Evolutionary conservation across 1,140 invertebrate species (phyloP), one percentile per base, ranked within the genome.

Genomic region (Scaptodrosophila lebanonensis): DNA sequence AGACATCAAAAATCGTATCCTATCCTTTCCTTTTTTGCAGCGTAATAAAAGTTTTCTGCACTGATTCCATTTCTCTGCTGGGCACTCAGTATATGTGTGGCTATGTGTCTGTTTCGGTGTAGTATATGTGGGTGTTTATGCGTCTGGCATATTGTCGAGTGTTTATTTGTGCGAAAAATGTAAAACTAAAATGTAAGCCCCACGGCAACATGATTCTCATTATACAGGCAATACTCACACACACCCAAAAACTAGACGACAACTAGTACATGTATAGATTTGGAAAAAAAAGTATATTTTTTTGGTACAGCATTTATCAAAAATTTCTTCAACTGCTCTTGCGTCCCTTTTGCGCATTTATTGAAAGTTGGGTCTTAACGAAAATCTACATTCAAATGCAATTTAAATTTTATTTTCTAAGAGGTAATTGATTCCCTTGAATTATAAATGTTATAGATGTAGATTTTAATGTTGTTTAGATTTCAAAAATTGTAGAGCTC

Each of bases 371-470:
- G n/a, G n/a, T n/a, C n/a, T n/a, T n/a, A n/a, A n/a, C n/a, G 29
- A 27, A 40, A 32, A 49, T 61, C 35, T 36, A 51, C 56, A 47
- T 51, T 42, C 13, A 44, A 40, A 51, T 50, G 45, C 53, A 52
- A 77, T 73, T 68, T 72, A 67, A 79, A 79, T 77, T 79, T 79
- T 68, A n/a, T n/a, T n/a, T n/a, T n/a, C n/a, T n/a, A n/a, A n/a
- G n/a, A n/a, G n/a, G n/a, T n/a, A n/a, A n/a, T n/a, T n/a, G n/a
- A n/a, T n/a, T n/a, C n/a, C n/a, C n/a, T n/a, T n/a, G n/a, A n/a
- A n/a, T n/a, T n/a, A n/a, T n/a, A n/a, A n/a, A n/a, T n/a, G n/a
- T n/a, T n/a, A n/a, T n/a, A n/a, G n/a, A n/a, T n/a, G n/a, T n/a
- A n/a, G n/a, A n/a, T n/a, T n/a, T n/a, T n/a, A n/a, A n/a, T n/a